Base-by-base conservation (phyloP, 64 coral and sea anemone species). In the Acropora tenuis region DNA sequence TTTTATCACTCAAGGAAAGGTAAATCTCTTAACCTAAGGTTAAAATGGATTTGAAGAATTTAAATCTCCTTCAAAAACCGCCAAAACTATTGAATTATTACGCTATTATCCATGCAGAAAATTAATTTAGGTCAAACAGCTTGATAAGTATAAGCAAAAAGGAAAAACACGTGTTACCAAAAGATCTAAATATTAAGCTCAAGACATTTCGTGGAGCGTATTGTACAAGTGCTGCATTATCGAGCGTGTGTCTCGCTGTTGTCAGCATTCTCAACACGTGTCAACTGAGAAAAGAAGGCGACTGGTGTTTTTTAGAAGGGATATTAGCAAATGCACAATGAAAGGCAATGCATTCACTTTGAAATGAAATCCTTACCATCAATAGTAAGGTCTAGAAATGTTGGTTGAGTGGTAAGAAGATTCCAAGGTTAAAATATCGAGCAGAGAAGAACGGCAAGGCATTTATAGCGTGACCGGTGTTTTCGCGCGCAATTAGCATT, bases 401-500 rank as follows among this genome's bases (percentile, higher is more conserved):
- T 3, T 4, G 18, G 68, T 71, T 4, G 2, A 8, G 7, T 63
- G 60, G 16, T 63, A 15, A 63, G 16, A 71, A 48, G 46, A 3
- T 17, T 4, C 49, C 45, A 13, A 30, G 46, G 7, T 6, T 9
- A 69, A 18, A 49, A 85, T 71, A 71, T 84, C 71, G 65, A 49
- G 82, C 45, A n/a, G 17, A 30, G 40, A 2, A 20, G 3, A 6
- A n/a, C 2, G 43, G 50, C 61, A 72, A 43, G 63, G 48, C 15
- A 20, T n/a, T 12, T n/a, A 18, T 85, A 17, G 45, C 82, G 61
- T 85, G 82, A 85, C 82, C 43, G 82, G 63, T 85, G 63, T 47
- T 85, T 82, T 85, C 65, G 82, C 82, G 82, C 82, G 66, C 82
- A 20, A 85, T 85, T 85, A 47, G 82, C 82, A 85, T 85, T 85